Conservation (phyloP, 30 jellyfish, hydroid and myxozoan species). For the Pseudorhiza aurosa region DNA sequence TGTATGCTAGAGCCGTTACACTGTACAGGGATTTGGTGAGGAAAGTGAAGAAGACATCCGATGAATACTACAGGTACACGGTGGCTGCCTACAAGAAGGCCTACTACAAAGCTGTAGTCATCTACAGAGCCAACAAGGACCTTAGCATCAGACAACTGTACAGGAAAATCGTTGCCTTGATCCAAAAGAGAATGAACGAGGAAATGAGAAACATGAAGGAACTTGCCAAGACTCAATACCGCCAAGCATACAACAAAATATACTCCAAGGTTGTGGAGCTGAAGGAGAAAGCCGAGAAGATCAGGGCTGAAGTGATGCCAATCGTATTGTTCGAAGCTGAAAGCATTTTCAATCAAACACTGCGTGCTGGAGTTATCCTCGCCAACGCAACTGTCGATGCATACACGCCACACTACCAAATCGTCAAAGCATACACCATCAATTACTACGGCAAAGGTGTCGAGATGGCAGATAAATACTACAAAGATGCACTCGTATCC, state of each 20-base stretch:
- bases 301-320: slow-evolving; percentile 79
- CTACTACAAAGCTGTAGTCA: slow-evolving; percentile 12
- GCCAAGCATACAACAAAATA: slow-evolving; percentile 15
- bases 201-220: slow-evolving; percentile 32
- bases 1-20: slow-evolving; percentile 44
- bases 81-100: slow-evolving; percentile 41
- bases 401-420: slow-evolving; percentile 85
- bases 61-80: slow-evolving; percentile 30
- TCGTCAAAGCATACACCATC: slow-evolving; percentile 54
- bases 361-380: slow-evolving; percentile 79
- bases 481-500: slow-evolving; percentile 39
- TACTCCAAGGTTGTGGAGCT: slow-evolving; percentile 33
- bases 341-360: slow-evolving; percentile 95
- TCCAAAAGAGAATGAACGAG: slow-evolving; percentile 27
- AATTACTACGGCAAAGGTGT: slow-evolving; percentile 43
- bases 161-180: slow-evolving; percentile 49
- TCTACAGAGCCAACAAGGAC: slow-evolving; percentile 80
- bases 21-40: slow-evolving; percentile 13
- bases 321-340: slow-evolving; percentile 76
- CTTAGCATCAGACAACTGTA: slow-evolving; percentile 78
- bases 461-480: slow-evolving; percentile 23
- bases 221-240: slow-evolving; percentile 42
- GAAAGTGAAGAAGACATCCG: slow-evolving; percentile 24
- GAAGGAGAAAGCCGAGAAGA: slow-evolving; percentile 35
- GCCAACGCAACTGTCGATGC: slow-evolving; percentile 90